Evolutionary conservation across 1,140 invertebrate genomes (phyloP), one percentile per base, ranked within the genome.

Genomic region (Trigoniulus corallinus): DNA sequence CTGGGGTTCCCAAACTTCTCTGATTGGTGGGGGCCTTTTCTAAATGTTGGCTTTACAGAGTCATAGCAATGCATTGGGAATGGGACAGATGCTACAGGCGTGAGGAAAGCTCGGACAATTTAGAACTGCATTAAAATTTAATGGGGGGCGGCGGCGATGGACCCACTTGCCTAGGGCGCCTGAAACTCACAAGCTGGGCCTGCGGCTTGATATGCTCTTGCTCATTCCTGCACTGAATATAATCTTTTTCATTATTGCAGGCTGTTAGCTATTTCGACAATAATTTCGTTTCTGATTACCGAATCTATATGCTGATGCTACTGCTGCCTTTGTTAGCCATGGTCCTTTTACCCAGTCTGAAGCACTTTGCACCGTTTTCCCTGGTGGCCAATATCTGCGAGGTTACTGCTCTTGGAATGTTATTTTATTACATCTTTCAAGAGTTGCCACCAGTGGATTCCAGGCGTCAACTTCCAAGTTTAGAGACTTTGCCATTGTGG

Each of bases 291-390:
- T 44, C 7, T 25, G 73, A 79, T 58, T 49, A 82, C 1, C 67
- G 81, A 49, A 51, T 76, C 2, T 88, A 84, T 58, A 86, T 88
- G 77, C 72, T 75, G 13, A 65, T 84, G 23, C 60, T 86, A 37
- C 68, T 85, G n/a, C 56, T 80, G 10, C 77, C 81, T 13, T 78
- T 86, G 73, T 70, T 85, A 27, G 59, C 78, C 15, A 63, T 85
- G 29, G 82, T 80, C 62, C 76, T 79, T 69, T 74, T 91, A 25
- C 78, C 79, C 54, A 85, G 81, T 62, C 70, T 84, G 0, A 83
- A 84, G 63, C 82, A 76, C 59, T 58, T 84, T 34, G 77, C 79
- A 1, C 81, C 81, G 1, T 67, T 82, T 7, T 82, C 80, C 0
- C 72, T 78, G 26, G 56, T 82, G 1, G 82, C 82, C n/a, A 84